Percentiles rank a stretch among this genome's conserved stretches.
These are phyloP conservation scores for Erpobdella octoculata DNA, from an alignment of 2,888 invertebrate genomes.

Conservation along the genomic window DNA sequence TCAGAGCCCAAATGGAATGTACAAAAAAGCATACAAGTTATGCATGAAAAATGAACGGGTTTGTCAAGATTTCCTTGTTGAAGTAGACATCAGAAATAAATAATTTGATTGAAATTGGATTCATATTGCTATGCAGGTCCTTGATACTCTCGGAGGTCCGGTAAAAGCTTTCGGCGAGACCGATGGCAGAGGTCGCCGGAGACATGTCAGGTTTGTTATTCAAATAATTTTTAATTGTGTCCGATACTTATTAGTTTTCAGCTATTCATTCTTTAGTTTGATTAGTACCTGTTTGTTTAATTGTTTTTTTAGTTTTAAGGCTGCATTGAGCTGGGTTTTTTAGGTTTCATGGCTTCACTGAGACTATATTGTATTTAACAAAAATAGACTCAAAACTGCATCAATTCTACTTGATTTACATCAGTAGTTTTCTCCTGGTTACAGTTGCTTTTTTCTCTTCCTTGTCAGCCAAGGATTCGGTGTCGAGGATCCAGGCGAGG, in stretches of 20 bases:
- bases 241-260: too few relatives aligned
- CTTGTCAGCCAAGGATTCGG: constrained; percentile 4
- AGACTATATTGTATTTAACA: too few relatives aligned
- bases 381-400: too few relatives aligned
- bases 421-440: background rate
- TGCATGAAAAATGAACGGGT: constrained; percentile 18
- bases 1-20: constrained; percentile 12
- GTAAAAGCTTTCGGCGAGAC: background rate
- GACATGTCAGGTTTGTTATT: too few relatives aligned
- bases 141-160: background rate
- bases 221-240: too few relatives aligned
- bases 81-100: background rate
- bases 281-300: too few relatives aligned
- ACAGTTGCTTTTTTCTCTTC: constrained; percentile 5
- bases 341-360: too few relatives aligned
- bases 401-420: too few relatives aligned
- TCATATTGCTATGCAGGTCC: background rate
- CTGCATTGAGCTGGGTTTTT: too few relatives aligned
- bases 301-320: too few relatives aligned
- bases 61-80: background rate
- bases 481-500: background rate
- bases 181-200: background rate
- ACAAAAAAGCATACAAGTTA: constrained; percentile 17
- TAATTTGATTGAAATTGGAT: background rate
- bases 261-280: too few relatives aligned